Base-by-base conservation (phyloP, 2,888 invertebrate genomes). In the Zelleria hepariella region DNA sequence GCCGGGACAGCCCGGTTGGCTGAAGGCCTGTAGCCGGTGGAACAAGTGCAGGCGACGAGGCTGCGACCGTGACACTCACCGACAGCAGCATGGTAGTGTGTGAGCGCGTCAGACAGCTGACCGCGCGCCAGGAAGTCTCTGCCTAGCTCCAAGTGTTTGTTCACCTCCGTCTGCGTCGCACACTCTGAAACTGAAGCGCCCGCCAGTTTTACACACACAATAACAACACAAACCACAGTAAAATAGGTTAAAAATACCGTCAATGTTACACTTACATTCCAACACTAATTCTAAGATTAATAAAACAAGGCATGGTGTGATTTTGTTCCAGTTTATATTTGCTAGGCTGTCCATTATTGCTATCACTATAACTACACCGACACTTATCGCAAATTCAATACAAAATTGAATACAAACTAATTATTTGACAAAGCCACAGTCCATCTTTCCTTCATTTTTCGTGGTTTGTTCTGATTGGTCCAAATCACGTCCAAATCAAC, bases 81-180 rank as follows among this genome's bases (percentile, higher is more conserved):
- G 69, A 99, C 96, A 68, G 99, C 99, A 63, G 97, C 96, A 90
- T 99, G 98, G 86, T 98, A 99, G 80, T 99, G 98, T 62, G 96
- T 95, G 57, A 99, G 86, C 8, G 99, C 99, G 89, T 99, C 99
- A 55, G 96, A 94, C 64, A 98, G 92, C 80, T 99, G 98, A 32
- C 98, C 98, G 66, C 94, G 93, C 49, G 96, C 95, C 70, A 99
- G 89, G 81, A 98, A 94, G 75, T 96, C 94, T 76, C 94, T 95
- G 1, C 99, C 99, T 80, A 97, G 89, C 78, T 98, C 97, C 80
- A 99, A 90, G 90, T 99, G 98, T 75, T 94, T 95, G 72, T 96
- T 95, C 64, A 98, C 94, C 83, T 98, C 98, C 58, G 92, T 90
- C 72, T 92, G 92, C 59, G 92, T 90, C 66, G 92, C 91, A 70